A percentile compares a stretch with the other conserved stretches of the same genome.
Conservation (phyloP, 2,888 invertebrate species). For the Lepas anatifera region DNA sequence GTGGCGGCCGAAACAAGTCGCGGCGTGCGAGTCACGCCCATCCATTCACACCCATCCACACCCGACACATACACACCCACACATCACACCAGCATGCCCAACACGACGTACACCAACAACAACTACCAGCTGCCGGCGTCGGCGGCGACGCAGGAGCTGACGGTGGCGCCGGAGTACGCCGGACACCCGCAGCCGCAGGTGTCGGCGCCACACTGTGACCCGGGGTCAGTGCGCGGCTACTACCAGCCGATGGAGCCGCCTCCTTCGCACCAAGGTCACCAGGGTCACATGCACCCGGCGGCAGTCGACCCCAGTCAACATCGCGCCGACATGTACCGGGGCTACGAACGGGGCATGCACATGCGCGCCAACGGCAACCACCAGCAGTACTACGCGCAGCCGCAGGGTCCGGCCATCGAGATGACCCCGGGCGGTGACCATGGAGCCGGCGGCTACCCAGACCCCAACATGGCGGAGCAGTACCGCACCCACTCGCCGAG, state of each 20-base stretch:
- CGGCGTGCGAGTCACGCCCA: too few species aligned
- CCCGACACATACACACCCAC: not conserved
- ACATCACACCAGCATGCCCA: too few species aligned
- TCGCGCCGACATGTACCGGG: constrained; percentile 11
- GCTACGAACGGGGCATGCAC: not conserved
- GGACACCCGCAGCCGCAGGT: not conserved
- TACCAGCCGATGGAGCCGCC: constrained; percentile 12
- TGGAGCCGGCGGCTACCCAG: not conserved
- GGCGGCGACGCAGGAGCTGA: not conserved
- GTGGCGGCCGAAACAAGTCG: too few species aligned
- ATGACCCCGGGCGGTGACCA: not conserved
- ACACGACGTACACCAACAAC: constrained; percentile 7
- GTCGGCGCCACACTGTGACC: not conserved
- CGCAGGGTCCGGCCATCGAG: not conserved
- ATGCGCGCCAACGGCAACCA: constrained; percentile 12
- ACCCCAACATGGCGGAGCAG: not conserved
- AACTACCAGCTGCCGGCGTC: constrained; percentile 5
- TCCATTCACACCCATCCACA: too few species aligned
- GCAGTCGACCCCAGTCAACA: not conserved
- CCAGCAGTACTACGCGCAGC: constrained; percentile 12
- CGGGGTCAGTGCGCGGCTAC: not conserved
- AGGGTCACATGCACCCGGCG: not conserved
- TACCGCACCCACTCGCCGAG: constrained; percentile 7
- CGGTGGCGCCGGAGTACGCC: not conserved
- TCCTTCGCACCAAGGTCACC: not conserved